Evolutionary conservation across 2,113 vertebrate species (phyloP), one percentile per base, ranked within the genome.

Genomic region (Platysternon megacephalum): DNA sequence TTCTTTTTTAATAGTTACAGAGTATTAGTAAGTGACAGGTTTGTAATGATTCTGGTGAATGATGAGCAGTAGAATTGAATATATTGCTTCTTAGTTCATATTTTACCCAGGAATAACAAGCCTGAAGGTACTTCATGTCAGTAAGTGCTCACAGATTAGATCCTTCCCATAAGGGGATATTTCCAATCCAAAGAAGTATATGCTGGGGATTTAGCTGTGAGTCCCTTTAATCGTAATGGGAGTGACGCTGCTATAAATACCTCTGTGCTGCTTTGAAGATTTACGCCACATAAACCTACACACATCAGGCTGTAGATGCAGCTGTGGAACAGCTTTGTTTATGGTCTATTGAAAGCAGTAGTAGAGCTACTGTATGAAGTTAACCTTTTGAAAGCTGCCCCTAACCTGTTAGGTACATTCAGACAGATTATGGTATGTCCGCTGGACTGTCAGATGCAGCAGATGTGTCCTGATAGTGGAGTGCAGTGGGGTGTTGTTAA

Each of bases 1-100:
- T 90, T 89, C 65, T 87, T 85, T 79, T 84, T 93, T 95, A 72
- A 49, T 22, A 79, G 87, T 61, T 92, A 85, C 51, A 76, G 21
- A 10, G 61, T 94, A 84, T 42, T n/a, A 93, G 35, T 21, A 74
- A 85, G 24, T 82, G 88, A 24, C 42, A 6, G 51, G 6, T 0
- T 0, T 5, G 1, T 61, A 78, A 32, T 82, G 19, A 11, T 91
- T 32, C 82, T 53, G 89, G 5, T 89, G 55, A 87, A 39, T 6
- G 46, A 4, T 10, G 2, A 82, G 42, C 8, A 12, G 4, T 74
- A 79, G 53, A 88, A 79, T 32, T 94, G 22, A 46, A 16, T 28
- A 46, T 13, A 44, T 29, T 78, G 74, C 42, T 28, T 29, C 74
- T 78, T 46, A 24, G 26, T 4, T 78, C 74, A 46, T 29, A 46